Conservation (phyloP, 2,888 invertebrate genomes). For the Dinocampus coccinellae region DNA sequence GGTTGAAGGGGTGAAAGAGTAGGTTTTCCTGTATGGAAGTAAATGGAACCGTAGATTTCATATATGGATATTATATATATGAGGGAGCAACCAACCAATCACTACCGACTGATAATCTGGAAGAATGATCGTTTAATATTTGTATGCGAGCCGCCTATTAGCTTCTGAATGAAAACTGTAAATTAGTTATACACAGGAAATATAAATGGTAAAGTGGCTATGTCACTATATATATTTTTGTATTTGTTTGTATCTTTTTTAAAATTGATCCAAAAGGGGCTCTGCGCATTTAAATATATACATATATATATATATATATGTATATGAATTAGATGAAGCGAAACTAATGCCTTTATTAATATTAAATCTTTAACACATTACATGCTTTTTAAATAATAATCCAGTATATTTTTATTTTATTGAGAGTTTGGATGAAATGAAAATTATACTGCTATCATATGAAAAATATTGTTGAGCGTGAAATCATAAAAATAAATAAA, state of each 20-base stretch:
- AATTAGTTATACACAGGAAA: slow-evolving; percentile 32
- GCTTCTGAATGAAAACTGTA: slow-evolving; percentile 33
- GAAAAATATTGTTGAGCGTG: not conserved
- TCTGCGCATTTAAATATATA: not conserved
- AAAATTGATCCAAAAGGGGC: not conserved
- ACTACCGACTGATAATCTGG: slow-evolving; percentile 56
- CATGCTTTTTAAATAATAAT: slow-evolving; percentile 1
- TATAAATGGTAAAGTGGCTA: slow-evolving; percentile 19
- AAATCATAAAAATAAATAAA: not conserved
- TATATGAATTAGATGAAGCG: not conserved
- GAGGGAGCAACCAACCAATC: slow-evolving; percentile 23
- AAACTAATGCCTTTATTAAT: slow-evolving; percentile 32
- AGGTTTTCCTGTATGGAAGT: slow-evolving; percentile 68
- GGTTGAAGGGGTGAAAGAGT: slow-evolving; percentile 16
- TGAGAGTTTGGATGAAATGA: too few species aligned
- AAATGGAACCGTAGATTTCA: slow-evolving; percentile 50
- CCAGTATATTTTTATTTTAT: not conserved
- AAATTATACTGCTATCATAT: slow-evolving; percentile 20
- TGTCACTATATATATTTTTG: not conserved
- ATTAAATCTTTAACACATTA: not conserved
- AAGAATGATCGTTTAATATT: slow-evolving; percentile 62
- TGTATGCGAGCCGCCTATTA: slow-evolving; percentile 37
- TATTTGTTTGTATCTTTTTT: not conserved
- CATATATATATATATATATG: too few species aligned
- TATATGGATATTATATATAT: slow-evolving; percentile 38